phyloP scores from a whole-genome alignment of 2,797 vertebrate genomes.

The Zonotrichia albicollis region DNA sequence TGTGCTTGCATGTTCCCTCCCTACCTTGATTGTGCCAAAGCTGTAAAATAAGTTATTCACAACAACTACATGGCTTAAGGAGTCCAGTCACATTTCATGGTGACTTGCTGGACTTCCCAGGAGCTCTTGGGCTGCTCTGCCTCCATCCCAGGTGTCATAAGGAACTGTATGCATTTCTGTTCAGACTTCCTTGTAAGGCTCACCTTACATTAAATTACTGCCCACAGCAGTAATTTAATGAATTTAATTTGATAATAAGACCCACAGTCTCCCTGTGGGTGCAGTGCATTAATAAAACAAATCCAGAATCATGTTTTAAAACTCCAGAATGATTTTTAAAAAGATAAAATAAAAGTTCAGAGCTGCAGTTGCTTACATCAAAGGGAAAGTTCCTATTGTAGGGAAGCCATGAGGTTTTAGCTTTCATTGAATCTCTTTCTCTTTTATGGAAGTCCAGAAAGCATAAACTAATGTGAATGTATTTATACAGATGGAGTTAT shows the following conservation, averaged over 20 bases:
- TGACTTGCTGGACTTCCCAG: neutral
- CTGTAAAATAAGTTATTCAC: neutral
- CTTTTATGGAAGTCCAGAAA: neutral
- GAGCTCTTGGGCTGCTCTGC: neutral
- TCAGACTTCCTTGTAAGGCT: neutral
- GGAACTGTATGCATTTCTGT: neutral
- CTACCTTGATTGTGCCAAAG: neutral
- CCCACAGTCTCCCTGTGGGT: neutral
- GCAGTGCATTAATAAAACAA: neutral
- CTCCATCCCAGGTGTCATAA: neutral
- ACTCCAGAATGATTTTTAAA: neutral
- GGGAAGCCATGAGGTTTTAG: neutral
- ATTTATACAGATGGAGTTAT: neutral
- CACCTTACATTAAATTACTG: no score
- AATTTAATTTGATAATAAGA: neutral
- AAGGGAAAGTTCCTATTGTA: neutral
- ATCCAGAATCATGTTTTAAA: neutral
- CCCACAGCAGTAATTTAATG: neutral
- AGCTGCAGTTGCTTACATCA: accelerated
- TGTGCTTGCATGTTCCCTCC: neutral
- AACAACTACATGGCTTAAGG: neutral
- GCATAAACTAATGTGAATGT: neutral
- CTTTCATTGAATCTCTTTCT: neutral
- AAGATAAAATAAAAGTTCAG: neutral
- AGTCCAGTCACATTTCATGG: neutral